Evolutionary conservation across 1,140 invertebrate species (phyloP).

Genomic region (Monochamus saltuarius): DNA sequence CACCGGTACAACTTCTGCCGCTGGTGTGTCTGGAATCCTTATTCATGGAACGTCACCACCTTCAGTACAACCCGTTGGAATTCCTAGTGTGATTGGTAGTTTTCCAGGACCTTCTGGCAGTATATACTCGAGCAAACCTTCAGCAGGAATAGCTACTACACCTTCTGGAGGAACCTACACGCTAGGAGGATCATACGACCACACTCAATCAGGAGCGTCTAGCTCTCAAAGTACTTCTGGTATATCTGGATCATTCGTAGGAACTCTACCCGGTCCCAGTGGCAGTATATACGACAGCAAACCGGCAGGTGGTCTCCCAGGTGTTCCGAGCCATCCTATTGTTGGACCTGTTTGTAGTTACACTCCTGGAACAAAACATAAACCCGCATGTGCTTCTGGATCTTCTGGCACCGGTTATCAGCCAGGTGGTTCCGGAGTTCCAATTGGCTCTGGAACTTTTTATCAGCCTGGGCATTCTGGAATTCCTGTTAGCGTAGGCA

Average conservation of each 20-base stretch:
- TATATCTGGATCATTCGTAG: slow-evolving; percentile 22
- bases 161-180: not conserved
- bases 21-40: not conserved
- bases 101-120: slow-evolving; percentile 24
- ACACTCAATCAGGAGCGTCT: not conserved
- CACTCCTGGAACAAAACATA: not conserved
- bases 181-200: not conserved
- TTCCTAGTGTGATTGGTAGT: not conserved
- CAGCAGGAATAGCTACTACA: not conserved
- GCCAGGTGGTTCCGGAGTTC: too few relatives aligned
- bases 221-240: not conserved
- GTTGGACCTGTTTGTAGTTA: not conserved
- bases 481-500: not conserved
- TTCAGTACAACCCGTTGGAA: not conserved
- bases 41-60: not conserved
- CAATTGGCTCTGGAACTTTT: not conserved
- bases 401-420: not conserved
- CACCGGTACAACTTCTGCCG: not conserved
- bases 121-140: slow-evolving; percentile 25
- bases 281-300: slow-evolving; percentile 36
- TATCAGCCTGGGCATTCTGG: not conserved
- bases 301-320: not conserved
- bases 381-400: not conserved
- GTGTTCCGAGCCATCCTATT: not conserved
- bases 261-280: slow-evolving; percentile 37